Evolutionary conservation across 2,888 invertebrate genomes (phyloP).

Genomic region (Trichogramma dendrolimi): DNA sequence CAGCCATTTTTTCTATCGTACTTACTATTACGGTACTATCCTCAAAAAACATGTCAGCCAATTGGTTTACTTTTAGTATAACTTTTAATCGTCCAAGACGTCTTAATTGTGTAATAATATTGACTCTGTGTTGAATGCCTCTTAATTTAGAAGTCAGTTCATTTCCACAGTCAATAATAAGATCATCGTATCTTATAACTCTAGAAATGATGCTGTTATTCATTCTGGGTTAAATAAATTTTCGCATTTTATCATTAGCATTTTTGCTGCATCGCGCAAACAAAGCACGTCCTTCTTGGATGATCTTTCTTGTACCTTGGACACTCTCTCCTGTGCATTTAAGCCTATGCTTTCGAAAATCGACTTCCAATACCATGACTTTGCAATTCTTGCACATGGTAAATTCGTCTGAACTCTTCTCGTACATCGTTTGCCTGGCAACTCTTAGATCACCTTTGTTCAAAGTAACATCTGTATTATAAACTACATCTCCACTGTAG

Average conservation of each 20-base stretch:
- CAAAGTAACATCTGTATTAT: background rate
- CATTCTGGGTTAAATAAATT: background rate
- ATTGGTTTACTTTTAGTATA: background rate
- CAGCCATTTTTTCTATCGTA: background rate
- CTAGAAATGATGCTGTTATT: background rate
- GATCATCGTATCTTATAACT: background rate
- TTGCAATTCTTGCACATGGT: background rate
- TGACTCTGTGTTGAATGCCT: background rate
- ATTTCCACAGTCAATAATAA: background rate
- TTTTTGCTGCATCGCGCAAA: background rate
- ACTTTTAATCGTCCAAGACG: background rate
- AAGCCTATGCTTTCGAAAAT: background rate
- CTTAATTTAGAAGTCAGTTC: background rate
- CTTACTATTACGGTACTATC: background rate
- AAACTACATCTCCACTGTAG: background rate
- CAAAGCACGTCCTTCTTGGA: background rate
- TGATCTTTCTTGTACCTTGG: background rate
- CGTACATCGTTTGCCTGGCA: background rate
- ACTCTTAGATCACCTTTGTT: background rate
- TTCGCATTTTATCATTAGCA: background rate
- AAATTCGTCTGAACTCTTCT: background rate
- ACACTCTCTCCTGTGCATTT: too few relatives aligned
- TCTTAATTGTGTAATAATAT: background rate
- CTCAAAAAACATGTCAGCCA: background rate
- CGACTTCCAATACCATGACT: background rate